Evolutionary conservation across 2,888 invertebrate species (phyloP).

Genomic region (Andrena hattorfiana): DNA sequence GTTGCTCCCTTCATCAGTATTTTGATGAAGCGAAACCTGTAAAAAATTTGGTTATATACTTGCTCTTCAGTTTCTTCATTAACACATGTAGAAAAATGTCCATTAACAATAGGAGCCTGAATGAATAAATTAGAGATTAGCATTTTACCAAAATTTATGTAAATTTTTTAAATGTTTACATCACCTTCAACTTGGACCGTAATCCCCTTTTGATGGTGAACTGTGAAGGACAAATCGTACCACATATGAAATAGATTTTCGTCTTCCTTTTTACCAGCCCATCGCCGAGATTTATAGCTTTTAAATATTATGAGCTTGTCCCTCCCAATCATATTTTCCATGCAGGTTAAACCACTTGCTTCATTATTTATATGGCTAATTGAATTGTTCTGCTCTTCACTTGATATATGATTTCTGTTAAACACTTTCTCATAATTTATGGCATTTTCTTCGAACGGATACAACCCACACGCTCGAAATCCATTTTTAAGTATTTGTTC

Average conservation of each 20-base stretch:
- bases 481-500: conserved; percentile 47
- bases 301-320: not conserved
- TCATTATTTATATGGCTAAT: not conserved
- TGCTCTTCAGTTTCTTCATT: too few species aligned
- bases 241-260: not conserved
- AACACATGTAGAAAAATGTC: too few species aligned
- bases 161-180: too few species aligned
- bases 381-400: conserved; percentile 15
- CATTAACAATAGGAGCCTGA: too few species aligned
- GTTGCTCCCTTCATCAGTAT: too few species aligned
- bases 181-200: too few species aligned
- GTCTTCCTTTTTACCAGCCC: conserved; percentile 1
- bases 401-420: not conserved
- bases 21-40: too few species aligned
- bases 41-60: too few species aligned
- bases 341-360: conserved; percentile 31
- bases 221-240: not conserved
- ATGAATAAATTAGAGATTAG: too few species aligned
- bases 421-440: not conserved
- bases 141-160: too few species aligned
- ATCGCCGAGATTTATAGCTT: not conserved
- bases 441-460: not conserved
- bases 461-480: not conserved
- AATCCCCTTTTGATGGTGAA: not conserved
- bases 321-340: not conserved